phyloP scores from a whole-genome alignment of 2,113 vertebrate genomes.

The Ailurus styani region DNA sequence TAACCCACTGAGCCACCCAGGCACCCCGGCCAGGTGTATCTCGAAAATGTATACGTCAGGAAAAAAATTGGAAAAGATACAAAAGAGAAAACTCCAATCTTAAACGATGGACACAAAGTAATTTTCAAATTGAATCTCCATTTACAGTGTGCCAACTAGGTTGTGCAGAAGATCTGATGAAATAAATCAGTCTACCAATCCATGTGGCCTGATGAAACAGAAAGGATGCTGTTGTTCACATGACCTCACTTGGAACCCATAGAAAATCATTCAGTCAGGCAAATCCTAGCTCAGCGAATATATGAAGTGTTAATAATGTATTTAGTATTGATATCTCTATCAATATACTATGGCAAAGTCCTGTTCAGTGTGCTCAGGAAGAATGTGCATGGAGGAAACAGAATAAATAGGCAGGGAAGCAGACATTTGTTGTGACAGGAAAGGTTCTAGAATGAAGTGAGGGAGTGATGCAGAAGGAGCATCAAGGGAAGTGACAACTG shows the following conservation, averaged over 20 bases:
- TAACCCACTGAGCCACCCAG: no score
- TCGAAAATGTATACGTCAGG: slow-evolving; percentile 37
- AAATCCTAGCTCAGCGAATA: not conserved
- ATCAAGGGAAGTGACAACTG: not conserved
- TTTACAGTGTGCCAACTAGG: not conserved
- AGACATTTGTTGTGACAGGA: not conserved
- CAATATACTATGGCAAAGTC: not conserved
- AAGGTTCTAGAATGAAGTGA: not conserved
- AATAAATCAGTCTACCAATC: not conserved
- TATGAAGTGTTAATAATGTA: not conserved
- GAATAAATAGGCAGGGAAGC: not conserved
- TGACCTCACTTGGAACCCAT: not conserved
- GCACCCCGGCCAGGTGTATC: not conserved
- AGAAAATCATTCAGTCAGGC: not conserved
- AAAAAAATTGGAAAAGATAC: not conserved
- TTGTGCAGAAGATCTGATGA: not conserved
- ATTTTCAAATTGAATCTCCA: slow-evolving; percentile 3
- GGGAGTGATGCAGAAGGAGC: not conserved
- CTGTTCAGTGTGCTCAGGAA: not conserved
- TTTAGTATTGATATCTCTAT: not conserved
- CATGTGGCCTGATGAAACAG: not conserved
- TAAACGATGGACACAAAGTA: not conserved
- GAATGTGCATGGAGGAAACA: not conserved
- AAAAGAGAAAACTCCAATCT: not conserved
- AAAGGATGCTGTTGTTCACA: not conserved